These are phyloP conservation scores for Girardinichthys multiradiatus DNA, from an alignment of 2,113 vertebrate genomes.

Conservation along the genomic window DNA sequence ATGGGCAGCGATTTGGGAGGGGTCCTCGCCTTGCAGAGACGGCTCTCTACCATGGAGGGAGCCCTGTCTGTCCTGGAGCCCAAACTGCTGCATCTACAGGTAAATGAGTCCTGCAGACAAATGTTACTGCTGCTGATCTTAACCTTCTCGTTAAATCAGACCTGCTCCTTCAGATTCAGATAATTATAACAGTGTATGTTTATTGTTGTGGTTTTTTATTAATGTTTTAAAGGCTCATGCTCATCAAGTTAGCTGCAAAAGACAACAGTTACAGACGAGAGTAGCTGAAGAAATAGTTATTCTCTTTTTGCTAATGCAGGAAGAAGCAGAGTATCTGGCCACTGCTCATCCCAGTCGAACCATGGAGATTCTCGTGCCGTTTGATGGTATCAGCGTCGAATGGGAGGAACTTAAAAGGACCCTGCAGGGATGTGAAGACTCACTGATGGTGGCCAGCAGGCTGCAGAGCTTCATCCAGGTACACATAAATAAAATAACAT, in stretches of 20 bases:
- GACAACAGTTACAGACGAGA: too few relatives aligned
- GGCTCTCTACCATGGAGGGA: constrained; percentile 90
- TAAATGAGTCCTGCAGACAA: constrained; percentile 28
- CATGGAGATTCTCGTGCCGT: constrained; percentile 87
- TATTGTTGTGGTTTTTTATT: too few relatives aligned
- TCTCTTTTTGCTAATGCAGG: constrained; percentile 45
- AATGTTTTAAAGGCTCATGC: too few relatives aligned
- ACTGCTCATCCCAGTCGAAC: constrained; percentile 79
- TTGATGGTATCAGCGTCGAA: constrained; percentile 88
- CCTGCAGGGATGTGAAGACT: constrained; percentile 90
- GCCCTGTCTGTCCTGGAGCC: constrained; percentile 90
- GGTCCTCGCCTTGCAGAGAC: constrained; percentile 86
- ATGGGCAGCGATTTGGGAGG: constrained; percentile 86
- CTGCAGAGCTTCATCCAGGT: constrained; percentile 89
- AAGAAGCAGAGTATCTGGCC: constrained; percentile 87
- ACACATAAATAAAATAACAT: not conserved
- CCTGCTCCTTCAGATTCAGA: too few relatives aligned
- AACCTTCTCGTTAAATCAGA: too few relatives aligned
- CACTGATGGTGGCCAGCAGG: constrained; percentile 84
- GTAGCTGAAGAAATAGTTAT: rapidly evolving
- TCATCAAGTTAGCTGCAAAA: too few relatives aligned
- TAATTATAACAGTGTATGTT: too few relatives aligned
- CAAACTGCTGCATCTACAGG: constrained; percentile 86
- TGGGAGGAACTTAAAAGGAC: constrained; percentile 89
- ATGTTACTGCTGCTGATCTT: too few relatives aligned